These are phyloP conservation scores for Mesochorus sp. DNA, from an alignment of 2,888 invertebrate species.

Conservation along the genomic window DNA sequence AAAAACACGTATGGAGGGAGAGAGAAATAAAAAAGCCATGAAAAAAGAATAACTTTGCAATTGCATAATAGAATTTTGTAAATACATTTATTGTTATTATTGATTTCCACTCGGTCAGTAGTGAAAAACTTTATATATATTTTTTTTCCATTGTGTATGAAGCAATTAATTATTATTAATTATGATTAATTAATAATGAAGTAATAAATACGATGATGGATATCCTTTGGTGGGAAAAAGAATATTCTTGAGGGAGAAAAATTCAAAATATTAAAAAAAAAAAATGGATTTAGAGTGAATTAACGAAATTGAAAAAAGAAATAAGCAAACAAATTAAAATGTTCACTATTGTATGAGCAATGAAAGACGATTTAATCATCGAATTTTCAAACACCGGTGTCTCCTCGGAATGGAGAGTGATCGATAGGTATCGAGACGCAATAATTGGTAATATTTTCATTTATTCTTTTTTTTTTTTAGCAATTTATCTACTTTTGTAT, in stretches of 20 bases:
- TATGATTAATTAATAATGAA: too few relatives aligned
- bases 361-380: too few relatives aligned
- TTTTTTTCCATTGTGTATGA: constrained; percentile 13
- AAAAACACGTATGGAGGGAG: not conserved
- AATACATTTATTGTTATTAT: constrained; percentile 35
- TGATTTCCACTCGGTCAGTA: not conserved
- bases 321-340: too few relatives aligned
- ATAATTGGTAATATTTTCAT: not conserved
- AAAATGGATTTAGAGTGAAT: not conserved
- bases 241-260: not conserved
- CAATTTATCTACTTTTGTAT: not conserved
- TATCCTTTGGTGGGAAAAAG: too few relatives aligned
- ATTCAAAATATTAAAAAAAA: not conserved
- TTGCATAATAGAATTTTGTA: constrained; percentile 21
- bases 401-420: not conserved
- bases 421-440: not conserved
- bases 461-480: not conserved
- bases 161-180: too few relatives aligned
- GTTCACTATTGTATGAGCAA: too few relatives aligned
- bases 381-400: too few relatives aligned
- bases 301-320: not conserved
- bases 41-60: not conserved
- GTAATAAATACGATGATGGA: too few relatives aligned
- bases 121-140: constrained; percentile 5
- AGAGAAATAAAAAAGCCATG: not conserved